Evolutionary conservation across 2,888 invertebrate species (phyloP).

Genomic region (Aquatica leii): DNA sequence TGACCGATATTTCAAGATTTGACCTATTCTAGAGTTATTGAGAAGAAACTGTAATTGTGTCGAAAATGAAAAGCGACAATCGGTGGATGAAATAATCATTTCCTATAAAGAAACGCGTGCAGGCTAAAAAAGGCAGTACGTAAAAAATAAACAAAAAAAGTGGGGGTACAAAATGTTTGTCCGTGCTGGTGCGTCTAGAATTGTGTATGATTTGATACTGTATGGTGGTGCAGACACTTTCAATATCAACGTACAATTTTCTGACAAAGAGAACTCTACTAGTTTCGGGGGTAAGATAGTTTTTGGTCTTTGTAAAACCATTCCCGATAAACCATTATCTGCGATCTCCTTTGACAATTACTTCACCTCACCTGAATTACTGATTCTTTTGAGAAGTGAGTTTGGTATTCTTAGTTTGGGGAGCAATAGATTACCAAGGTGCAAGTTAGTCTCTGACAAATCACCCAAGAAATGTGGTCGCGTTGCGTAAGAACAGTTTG

Average conservation of each 20-base stretch:
- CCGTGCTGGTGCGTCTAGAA: slow-evolving; percentile 13
- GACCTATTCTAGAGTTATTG: slow-evolving; percentile 6
- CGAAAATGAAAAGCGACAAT: slow-evolving; percentile 7
- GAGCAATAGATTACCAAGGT: background rate
- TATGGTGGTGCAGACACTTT: slow-evolving; percentile 5
- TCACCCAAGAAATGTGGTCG: no score
- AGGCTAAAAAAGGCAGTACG: slow-evolving; percentile 10
- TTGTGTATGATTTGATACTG: slow-evolving; percentile 9
- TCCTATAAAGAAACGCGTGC: slow-evolving; percentile 7
- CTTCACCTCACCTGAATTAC: background rate
- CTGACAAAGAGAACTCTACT: background rate
- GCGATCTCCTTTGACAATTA: background rate
- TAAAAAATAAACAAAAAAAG: background rate
- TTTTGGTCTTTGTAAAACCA: background rate
- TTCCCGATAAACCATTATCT: background rate
- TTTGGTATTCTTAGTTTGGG: no score
- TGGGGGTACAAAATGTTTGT: slow-evolving; percentile 11
- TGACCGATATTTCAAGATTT: background rate
- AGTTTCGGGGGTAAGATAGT: background rate
- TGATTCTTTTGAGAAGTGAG: background rate
- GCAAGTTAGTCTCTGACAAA: background rate
- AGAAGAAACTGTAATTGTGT: slow-evolving; percentile 1
- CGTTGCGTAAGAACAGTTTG: no score
- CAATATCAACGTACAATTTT: background rate
- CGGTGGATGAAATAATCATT: slow-evolving; percentile 12